A percentile compares a stretch with the other conserved stretches of the same genome.
Conservation (phyloP, 2,888 invertebrate genomes). For the Vannuccia rotundouncinata region DNA sequence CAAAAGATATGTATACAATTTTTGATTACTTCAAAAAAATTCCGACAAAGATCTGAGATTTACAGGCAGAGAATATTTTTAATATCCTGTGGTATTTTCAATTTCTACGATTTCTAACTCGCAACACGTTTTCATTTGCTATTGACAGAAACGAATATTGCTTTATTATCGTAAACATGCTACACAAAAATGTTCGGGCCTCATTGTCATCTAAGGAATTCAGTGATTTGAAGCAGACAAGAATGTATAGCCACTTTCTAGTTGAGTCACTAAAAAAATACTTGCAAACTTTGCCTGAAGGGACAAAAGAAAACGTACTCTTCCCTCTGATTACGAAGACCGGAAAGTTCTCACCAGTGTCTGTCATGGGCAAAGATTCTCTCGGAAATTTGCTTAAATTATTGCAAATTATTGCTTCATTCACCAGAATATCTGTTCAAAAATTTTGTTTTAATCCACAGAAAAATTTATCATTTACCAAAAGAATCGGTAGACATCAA, state of each 20-base stretch:
- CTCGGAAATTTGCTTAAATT: neutral
- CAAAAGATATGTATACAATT: neutral
- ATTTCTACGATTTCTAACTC: neutral
- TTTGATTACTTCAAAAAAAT: neutral
- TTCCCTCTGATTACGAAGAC: neutral
- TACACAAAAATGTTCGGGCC: neutral
- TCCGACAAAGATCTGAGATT: neutral
- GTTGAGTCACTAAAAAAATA: neutral
- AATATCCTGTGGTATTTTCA: neutral
- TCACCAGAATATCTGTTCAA: too few relatives aligned
- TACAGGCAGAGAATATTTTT: neutral
- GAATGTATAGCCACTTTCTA: neutral
- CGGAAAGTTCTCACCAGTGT: neutral
- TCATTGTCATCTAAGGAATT: neutral
- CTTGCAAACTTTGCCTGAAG: neutral
- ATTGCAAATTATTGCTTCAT: too few relatives aligned
- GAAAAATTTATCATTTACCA: too few relatives aligned
- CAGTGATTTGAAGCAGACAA: neutral
- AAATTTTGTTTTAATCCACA: too few relatives aligned
- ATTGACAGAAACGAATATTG: neutral
- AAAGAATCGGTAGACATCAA: too few relatives aligned
- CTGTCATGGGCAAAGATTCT: neutral
- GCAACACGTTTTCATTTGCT: neutral
- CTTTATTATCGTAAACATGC: neutral
- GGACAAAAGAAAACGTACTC: neutral